Conservation (phyloP, 1,140 invertebrate genomes). For the Penaeus japonicus region DNA sequence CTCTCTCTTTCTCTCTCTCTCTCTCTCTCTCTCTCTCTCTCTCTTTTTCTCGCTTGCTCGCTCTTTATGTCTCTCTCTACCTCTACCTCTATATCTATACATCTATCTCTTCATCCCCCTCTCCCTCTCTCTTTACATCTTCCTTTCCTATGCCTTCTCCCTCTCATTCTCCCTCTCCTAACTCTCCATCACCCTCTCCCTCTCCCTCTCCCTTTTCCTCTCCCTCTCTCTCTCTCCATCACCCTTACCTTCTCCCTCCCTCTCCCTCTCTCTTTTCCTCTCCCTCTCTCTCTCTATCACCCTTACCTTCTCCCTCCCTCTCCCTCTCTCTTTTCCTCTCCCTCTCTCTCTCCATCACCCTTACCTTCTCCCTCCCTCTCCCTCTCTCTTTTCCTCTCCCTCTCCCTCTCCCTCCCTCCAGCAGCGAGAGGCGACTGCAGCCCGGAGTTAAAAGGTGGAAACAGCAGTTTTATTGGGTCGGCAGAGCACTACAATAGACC, state of each 20-base stretch:
- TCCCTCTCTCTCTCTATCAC: no score
- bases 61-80: no score
- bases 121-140: no score
- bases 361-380: not conserved
- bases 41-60: no score
- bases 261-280: not conserved
- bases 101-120: not conserved
- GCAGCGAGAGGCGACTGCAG: not conserved
- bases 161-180: not conserved
- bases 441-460: conserved; percentile 23
- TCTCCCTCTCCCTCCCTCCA: not conserved
- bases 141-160: not conserved
- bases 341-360: not conserved
- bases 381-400: not conserved
- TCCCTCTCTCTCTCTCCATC: not conserved
- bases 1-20: no score
- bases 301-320: not conserved
- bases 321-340: not conserved
- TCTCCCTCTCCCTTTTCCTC: not conserved
- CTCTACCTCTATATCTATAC: no score
- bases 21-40: no score
- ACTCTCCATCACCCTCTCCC: not conserved
- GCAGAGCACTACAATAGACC: not conserved
- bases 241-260: not conserved
- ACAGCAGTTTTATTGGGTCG: conserved; percentile 1